Evolutionary conservation across 2,113 vertebrate genomes (phyloP).

Genomic region (Anseranas semipalmata): DNA sequence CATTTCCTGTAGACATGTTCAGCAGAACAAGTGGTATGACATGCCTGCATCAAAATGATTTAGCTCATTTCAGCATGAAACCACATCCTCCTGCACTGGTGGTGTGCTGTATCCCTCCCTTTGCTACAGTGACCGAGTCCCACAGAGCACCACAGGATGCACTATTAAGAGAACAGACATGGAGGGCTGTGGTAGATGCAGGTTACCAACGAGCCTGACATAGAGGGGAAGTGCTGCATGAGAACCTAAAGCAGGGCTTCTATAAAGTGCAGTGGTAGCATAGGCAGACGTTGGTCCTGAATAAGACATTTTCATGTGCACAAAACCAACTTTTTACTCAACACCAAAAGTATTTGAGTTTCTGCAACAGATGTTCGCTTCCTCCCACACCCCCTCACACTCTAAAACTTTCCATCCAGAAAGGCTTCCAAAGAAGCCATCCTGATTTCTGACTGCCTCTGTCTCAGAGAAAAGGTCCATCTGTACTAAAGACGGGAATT

Average conservation of each 20-base stretch:
- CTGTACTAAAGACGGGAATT: not conserved
- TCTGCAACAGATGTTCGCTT: not conserved
- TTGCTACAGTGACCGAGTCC: not conserved
- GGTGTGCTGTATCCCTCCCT: not conserved
- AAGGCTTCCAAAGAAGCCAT: not conserved
- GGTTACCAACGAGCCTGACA: not conserved
- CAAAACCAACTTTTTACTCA: not conserved
- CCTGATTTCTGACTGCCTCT: not conserved
- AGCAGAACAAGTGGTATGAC: not conserved
- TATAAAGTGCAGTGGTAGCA: not conserved
- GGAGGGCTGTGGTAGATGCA: too few species aligned
- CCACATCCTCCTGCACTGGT: not conserved
- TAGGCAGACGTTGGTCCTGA: not conserved
- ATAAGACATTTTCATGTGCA: not conserved
- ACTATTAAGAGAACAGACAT: too few species aligned
- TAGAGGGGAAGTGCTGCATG: not conserved
- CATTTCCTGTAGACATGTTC: not conserved
- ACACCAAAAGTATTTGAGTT: not conserved
- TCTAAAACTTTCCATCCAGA: not conserved
- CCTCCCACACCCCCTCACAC: not conserved
- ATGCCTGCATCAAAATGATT: not conserved
- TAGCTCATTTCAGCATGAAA: not conserved
- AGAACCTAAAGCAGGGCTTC: not conserved
- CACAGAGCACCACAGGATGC: not conserved
- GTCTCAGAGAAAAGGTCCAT: not conserved